Evolutionary conservation across 53 echinoderm and acorn worm species (phyloP), one percentile per base, ranked within the genome.

Genomic region (Temnopleurus reevesii): DNA sequence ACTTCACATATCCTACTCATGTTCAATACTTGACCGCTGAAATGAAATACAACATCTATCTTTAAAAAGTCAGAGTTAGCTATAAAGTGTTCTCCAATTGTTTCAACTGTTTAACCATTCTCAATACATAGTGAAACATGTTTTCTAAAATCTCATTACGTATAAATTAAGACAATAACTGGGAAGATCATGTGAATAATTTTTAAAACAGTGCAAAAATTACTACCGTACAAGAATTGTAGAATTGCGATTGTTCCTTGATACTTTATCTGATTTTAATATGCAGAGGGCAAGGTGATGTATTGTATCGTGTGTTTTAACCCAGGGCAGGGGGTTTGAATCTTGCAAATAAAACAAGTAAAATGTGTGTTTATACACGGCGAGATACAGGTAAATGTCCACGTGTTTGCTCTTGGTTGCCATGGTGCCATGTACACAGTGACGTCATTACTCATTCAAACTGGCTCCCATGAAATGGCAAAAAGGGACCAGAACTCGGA

Each of bases 371-470:
- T 79, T 79, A 49, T 27, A 79, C 5, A 79, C 45, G 45, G 51
- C 17, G 27, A 15, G 79, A 79, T 79, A 79, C 47, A 79, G 79
- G 46, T 47, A 79, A 81, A 47, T 83, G 83, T 19, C 56, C 83
- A 83, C 83, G 85, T 85, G 85, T 85, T 85, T 85, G 85, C 46
- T 46, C 45, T 10, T 12, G 24, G 85, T 85, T 85, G 46, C 85
- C 46, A 85, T 85, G 61, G 60, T 4, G 4, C 38, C 59, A 47
- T 59, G 60, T 60, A 60, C 85, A 60, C 26, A 85, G 59, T 85
- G 85, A 85, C 85, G 85, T 59, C 60, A 60, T 26, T 13, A 23
- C 25, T 43, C 46, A 85, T 60, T 85, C 44, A 71, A n/a, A 8
- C 13, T n/a, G 4, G 3, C 2, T 58, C 23, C 41, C 41, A 36